Evolutionary conservation across 2,888 invertebrate species (phyloP), one percentile per base, ranked within the genome.

Genomic region (Junonia oenone): DNA sequence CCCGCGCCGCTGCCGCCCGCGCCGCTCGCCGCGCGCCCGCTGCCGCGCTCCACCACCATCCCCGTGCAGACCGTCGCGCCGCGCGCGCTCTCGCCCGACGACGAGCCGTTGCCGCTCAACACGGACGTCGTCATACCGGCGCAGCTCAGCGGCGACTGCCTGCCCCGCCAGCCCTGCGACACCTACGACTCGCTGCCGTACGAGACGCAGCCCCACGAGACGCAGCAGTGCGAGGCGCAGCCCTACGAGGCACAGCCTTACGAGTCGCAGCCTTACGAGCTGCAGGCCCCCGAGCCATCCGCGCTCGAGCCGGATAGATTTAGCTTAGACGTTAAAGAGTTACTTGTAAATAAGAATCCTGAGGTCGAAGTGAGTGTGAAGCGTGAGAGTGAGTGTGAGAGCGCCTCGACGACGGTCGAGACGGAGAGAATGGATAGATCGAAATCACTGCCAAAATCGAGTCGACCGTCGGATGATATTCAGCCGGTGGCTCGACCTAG

Each of bases 1-100:
- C 82, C 91, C 45, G 89, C 68, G 74, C 90, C 75, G 74, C 53
- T 73, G 22, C 22, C 22, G 3, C 22, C 22, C 3, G 22, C 71
- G 50, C 43, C 73, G 27, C 71, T 68, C 8, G 66, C 66, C 27
- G 77, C 78, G 45, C 75, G 77, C 52, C 72, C 83, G 9, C 76
- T 87, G 59, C 83, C 83, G 19, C 71, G 68, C 64, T 71, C 68
- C 72, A 83, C 90, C 65, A 80, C 84, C 65, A 81, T 89, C 66
- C 88, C 88, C 43, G 88, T 72, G 56, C 79, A 81, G 49, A 64
- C 51, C 40, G 56, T 48, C 19, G 58, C 65, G 60, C 56, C 52
- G 51, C 63, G 52, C 49, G 56, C 48, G 43, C 60, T 65, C 55
- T 64, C 59, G 14, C 68, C 62, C 45, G 62, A 60, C 11, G 62